A percentile compares a stretch with the other conserved stretches of the same genome.
Conservation (phyloP, 2,888 invertebrate genomes). For the Himalopsyche japonica region DNA sequence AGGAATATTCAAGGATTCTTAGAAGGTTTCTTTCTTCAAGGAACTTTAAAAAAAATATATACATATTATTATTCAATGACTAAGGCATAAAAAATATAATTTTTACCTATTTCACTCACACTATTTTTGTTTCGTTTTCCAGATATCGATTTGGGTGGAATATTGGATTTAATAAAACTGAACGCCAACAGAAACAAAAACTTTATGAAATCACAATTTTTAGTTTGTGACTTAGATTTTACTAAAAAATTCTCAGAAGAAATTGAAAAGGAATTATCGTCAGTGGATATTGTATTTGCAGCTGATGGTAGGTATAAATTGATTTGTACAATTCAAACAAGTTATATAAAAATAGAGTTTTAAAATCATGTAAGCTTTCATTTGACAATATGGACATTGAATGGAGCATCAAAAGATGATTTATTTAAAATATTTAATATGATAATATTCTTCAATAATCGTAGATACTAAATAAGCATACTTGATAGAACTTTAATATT, state of each 20-base stretch:
- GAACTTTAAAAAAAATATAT: too few relatives aligned
- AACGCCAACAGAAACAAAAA: slow-evolving; percentile 70
- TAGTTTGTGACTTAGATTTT: slow-evolving; percentile 73
- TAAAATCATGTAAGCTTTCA: background rate
- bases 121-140: slow-evolving; percentile 42
- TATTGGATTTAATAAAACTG: slow-evolving; percentile 70
- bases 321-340: background rate
- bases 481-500: too few relatives aligned
- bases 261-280: slow-evolving; percentile 60
- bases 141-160: slow-evolving; percentile 78
- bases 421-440: background rate
- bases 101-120: background rate
- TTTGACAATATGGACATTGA: too few relatives aligned
- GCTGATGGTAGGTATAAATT: slow-evolving; percentile 73
- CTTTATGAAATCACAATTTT: slow-evolving; percentile 62
- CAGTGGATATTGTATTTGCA: slow-evolving; percentile 71
- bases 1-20: too few relatives aligned
- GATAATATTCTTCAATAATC: background rate
- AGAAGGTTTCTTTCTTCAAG: too few relatives aligned
- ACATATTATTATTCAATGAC: too few relatives aligned
- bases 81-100: background rate
- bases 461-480: too few relatives aligned
- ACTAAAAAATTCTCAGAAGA: slow-evolving; percentile 61
- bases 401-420: too few relatives aligned
- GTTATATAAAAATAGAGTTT: background rate